phyloP scores from a whole-genome alignment of 35 echinoderm and acorn worm genomes.

The Strongylocentrotus purpuratus region DNA sequence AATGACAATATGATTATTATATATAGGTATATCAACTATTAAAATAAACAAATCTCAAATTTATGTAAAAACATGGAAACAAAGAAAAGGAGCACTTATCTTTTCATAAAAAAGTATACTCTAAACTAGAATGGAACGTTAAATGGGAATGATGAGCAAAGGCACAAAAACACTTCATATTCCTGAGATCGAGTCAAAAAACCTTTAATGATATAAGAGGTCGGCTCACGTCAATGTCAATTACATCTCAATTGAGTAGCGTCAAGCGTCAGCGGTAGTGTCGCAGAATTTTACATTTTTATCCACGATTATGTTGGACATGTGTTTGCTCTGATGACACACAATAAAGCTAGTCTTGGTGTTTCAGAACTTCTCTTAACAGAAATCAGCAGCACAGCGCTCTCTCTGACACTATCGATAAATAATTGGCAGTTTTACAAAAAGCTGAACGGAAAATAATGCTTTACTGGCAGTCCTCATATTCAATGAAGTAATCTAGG shows the following conservation, averaged over 20 bases:
- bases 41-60: not conserved
- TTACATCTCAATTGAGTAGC: slow-evolving; percentile 7
- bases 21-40: too few species aligned
- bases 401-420: not conserved
- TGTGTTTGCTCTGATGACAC: not conserved
- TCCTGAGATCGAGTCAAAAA: not conserved
- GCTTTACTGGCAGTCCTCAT: not conserved
- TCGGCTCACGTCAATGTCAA: not conserved
- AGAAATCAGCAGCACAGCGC: not conserved
- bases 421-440: not conserved
- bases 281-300: not conserved
- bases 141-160: not conserved
- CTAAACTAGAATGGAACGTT: too few species aligned
- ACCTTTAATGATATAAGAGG: not conserved
- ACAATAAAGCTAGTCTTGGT: not conserved
- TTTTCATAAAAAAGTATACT: not conserved
- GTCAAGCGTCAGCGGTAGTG: not conserved
- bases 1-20: too few species aligned
- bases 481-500: not conserved
- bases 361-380: not conserved
- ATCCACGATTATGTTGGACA: slow-evolving; percentile 10
- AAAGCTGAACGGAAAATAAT: not conserved
- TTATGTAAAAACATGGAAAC: not conserved
- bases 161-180: not conserved
- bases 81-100: not conserved